phyloP scores from a whole-genome alignment of 1,140 invertebrate species.

The Lysiphlebus fabarum region DNA sequence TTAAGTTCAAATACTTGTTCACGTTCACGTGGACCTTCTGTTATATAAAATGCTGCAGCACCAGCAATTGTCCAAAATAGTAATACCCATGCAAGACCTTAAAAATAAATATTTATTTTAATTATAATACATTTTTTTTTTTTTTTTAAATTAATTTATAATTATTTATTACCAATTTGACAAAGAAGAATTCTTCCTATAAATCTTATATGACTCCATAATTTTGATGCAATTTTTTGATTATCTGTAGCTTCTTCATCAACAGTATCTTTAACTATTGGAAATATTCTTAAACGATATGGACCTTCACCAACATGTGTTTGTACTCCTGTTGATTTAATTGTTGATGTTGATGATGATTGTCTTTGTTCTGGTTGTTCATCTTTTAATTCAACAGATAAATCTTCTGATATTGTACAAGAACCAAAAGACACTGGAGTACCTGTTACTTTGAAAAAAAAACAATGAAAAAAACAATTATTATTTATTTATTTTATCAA shows the following conservation, averaged over 20 bases:
- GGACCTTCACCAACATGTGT: slow-evolving; percentile 46
- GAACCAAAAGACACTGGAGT: slow-evolving; percentile 27
- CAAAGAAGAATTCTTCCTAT: slow-evolving; percentile 46
- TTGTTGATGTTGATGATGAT: slow-evolving; percentile 18
- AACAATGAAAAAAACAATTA: too few species aligned
- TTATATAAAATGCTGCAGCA: slow-evolving; percentile 58
- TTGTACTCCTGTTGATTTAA: slow-evolving; percentile 49
- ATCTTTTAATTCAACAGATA: slow-evolving; percentile 25
- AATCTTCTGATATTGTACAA: slow-evolving; percentile 33
- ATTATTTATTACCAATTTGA: slow-evolving; percentile 45
- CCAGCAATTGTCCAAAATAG: slow-evolving; percentile 59
- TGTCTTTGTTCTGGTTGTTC: slow-evolving; percentile 18
- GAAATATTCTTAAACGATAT: slow-evolving; percentile 54
- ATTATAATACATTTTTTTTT: too few species aligned
- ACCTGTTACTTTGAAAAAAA: slow-evolving; percentile 15
- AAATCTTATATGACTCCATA: slow-evolving; percentile 45
- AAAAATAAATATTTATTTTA: slow-evolving; percentile 26
- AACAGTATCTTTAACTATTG: slow-evolving; percentile 44
- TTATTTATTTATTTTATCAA: too few species aligned
- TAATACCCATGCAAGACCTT: slow-evolving; percentile 56
- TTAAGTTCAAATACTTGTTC: slow-evolving; percentile 53
- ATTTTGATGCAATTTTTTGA: slow-evolving; percentile 28
- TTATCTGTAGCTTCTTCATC: slow-evolving; percentile 31
- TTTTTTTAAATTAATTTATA: slow-evolving; percentile 8
- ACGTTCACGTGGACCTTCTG: slow-evolving; percentile 60